A percentile compares a stretch with the other conserved stretches of the same genome.
Conservation (phyloP, 2,888 invertebrate genomes). For the Teinopalpus imperialis region DNA sequence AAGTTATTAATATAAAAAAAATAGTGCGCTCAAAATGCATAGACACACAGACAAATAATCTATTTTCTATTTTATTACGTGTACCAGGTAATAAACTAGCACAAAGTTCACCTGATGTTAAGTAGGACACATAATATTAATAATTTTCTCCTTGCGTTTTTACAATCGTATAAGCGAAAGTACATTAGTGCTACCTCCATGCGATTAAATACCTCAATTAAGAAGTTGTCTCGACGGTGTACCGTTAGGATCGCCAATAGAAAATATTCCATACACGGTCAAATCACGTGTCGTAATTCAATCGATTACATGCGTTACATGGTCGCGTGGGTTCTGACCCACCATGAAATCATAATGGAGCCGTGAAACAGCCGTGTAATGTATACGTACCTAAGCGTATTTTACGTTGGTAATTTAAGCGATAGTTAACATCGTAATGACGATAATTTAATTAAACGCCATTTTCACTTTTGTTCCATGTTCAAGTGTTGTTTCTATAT, state of each 20-base stretch:
- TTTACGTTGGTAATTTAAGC: neutral
- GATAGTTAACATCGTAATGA: constrained; percentile 1
- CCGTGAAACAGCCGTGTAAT: constrained; percentile 12
- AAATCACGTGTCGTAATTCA: constrained; percentile 16
- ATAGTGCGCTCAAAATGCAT: no score
- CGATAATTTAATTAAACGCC: neutral
- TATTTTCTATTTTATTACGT: no score
- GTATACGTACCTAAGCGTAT: constrained; percentile 17
- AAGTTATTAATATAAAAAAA: no score
- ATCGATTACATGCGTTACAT: constrained; percentile 17
- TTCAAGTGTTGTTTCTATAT: no score
- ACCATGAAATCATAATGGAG: constrained; percentile 16
- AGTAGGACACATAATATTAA: no score
- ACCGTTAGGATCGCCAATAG: neutral
- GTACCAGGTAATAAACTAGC: no score
- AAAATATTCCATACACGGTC: neutral
- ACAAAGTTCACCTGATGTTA: no score
- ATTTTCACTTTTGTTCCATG: neutral
- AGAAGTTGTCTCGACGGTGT: neutral
- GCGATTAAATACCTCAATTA: neutral
- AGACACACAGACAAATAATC: no score
- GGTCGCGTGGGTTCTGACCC: constrained; percentile 6
- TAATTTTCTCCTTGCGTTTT: no score
- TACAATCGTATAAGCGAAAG: no score
- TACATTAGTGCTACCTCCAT: neutral